Evolutionary conservation across 2,113 vertebrate species (phyloP), one percentile per base, ranked within the genome.

Genomic region (Galbula dea): DNA sequence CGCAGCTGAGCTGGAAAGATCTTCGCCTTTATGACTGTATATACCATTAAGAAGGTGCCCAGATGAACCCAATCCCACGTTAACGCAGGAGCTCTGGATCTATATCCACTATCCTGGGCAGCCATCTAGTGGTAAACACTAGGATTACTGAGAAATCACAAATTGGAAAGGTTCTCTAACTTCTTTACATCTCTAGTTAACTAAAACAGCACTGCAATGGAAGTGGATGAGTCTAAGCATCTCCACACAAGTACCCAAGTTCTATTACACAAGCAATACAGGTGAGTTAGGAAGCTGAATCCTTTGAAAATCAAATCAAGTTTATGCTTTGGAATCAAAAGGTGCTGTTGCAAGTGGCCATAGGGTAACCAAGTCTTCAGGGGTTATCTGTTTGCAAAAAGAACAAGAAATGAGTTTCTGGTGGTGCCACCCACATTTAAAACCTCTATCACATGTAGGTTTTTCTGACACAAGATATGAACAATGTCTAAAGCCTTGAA

Each of bases 51-150:
- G 63, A 67, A 66, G 3, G 46, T 45, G 48, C 39, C 71, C n/a
- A 82, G 79, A 84, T 24, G 4, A 87, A 75, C 7, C 19, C 79
- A 52, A 5, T 10, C 15, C 46, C 48, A 4, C 27, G 12, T 23
- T 54, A 46, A 27, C 6, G 3, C 43, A 4, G 49, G 67, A 43
- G 52, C 6, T 7, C 67, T 62, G 55, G 51, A 10, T 9, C 72
- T 65, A 32, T 48, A 96, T 95, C 67, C 71, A 27, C 95, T 94
- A 67, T 97, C 95, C 96, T 97, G 43, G 97, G 95, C 86, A 96
- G 97, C 97, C 97, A 54, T 96, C 97, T 98, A 96, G 97, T 86
- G 98, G 97, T 39, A 10, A 12, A 18, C 11, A 10, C 30, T 5
- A 51, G 74, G 87, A 85, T 69, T 41, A 71, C 54, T 27, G 78